Evolutionary conservation across 2,888 invertebrate species (phyloP).

Genomic region (Metellina segmentata): DNA sequence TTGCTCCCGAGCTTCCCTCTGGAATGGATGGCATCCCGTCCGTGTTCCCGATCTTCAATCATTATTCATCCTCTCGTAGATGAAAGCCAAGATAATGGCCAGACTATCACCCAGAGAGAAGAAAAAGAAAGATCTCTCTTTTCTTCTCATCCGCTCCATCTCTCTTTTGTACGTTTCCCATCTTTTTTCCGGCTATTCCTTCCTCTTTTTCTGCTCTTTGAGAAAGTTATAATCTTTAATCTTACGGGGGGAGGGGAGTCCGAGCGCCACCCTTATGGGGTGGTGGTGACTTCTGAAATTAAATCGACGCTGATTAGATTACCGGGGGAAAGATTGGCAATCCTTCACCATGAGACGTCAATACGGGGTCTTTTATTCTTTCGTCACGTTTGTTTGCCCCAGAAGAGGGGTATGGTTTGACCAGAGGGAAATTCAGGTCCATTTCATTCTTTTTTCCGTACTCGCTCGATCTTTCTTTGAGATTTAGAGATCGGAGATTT

Average conservation of each 20-base stretch:
- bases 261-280: not conserved
- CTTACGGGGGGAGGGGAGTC: not conserved
- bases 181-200: not conserved
- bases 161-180: not conserved
- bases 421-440: no score
- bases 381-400: conserved; percentile 16
- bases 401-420: conserved; percentile 13
- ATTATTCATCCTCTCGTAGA: conserved; percentile 70
- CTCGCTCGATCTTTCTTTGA: not conserved
- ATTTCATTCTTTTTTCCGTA: not conserved
- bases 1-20: conserved; percentile 44
- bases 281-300: conserved; percentile 52
- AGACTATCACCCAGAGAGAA: conserved; percentile 53
- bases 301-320: conserved; percentile 64
- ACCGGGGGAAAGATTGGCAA: conserved; percentile 46
- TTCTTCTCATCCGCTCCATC: conserved; percentile 16
- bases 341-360: conserved; percentile 39
- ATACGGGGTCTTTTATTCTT: conserved; percentile 8
- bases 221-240: conserved; percentile 63
- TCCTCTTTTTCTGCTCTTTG: not conserved
- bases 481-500: not conserved
- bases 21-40: conserved; percentile 56
- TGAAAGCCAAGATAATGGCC: conserved; percentile 73
- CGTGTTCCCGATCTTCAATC: conserved; percentile 62
- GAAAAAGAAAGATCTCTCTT: conserved; percentile 36